phyloP scores from a whole-genome alignment of 2,113 vertebrate species.

The Genyomyrus donnyi region DNA sequence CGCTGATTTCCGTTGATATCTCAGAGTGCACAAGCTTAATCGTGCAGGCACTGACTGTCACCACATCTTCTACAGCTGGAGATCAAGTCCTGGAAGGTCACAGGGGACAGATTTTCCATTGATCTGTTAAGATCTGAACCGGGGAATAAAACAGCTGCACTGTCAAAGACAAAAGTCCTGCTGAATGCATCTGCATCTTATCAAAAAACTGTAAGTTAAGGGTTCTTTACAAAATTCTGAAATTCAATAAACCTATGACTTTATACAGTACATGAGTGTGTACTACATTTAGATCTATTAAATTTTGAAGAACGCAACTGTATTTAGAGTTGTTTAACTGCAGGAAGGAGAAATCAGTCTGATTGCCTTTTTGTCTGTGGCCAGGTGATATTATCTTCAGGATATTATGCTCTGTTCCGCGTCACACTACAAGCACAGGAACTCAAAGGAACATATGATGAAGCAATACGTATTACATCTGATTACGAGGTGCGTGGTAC shows the following conservation, averaged over 20 bases:
- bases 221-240: neutral
- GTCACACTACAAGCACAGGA: constrained; percentile 81
- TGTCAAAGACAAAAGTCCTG: constrained; percentile 67
- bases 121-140: constrained; percentile 82
- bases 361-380: constrained; percentile 26
- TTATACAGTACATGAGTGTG: neutral
- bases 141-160: constrained; percentile 76
- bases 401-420: constrained; percentile 87
- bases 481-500: constrained; percentile 80
- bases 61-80: constrained; percentile 67
- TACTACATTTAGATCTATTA: neutral
- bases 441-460: constrained; percentile 83
- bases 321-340: neutral
- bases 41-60: neutral
- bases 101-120: constrained; percentile 86
- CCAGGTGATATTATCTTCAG: constrained; percentile 83
- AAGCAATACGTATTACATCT: constrained; percentile 87
- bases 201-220: constrained; percentile 69
- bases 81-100: constrained; percentile 90
- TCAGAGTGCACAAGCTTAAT: neutral
- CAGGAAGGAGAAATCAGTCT: neutral
- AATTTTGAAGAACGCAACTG: neutral
- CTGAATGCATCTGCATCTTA: constrained; percentile 71
- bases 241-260: neutral
- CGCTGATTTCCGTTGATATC: neutral